Evolutionary conservation across 2,113 vertebrate species (phyloP), one percentile per base, ranked within the genome.

Genomic region (Columba livia): DNA sequence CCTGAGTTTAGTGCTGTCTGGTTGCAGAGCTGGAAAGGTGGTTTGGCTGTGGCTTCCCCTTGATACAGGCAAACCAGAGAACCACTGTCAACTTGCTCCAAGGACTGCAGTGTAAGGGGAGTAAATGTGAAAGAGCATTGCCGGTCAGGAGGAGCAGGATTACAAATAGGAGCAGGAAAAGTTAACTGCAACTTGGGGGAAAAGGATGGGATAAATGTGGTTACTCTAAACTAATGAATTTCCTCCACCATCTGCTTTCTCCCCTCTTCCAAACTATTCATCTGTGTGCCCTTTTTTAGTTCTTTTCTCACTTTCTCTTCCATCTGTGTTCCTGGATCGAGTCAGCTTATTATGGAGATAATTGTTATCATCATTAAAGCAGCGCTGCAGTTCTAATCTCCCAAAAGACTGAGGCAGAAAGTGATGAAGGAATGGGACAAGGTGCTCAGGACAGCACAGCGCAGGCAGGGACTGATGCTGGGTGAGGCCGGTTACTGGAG

Each of bases 311-410:
- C 29, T 90, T 96, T 93, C 62, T 48, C 31, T 81, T 89, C 85
- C 96, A 93, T 93, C 84, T 97, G 64, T 82, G 87, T 91, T 96
- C 69, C 61, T 93, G 88, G 34, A 94, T 89, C 57, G 69, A 92
- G 73, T 42, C 79, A 58, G 38, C 79, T 90, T 53, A 93, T 90
- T 71, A 81, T 51, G 38, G 36, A 78, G 72, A 47, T 65, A 83
- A 80, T 85, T 70, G 72, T 31, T 84, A 36, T 77, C 1, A 2
- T 38, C 60, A 57, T 67, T 70, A 92, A 89, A 92, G 72, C 88
- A 85, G 44, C 6, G 12, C 44, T 95, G 54, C 81, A 75, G 66
- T 64, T 32, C 47, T 70, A 67, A 79, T 65, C 29, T 10, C 14
- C 2, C 3, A 8, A n/a, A 78, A 58, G 25, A 51, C 29, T 38